These are phyloP conservation scores for Maconellicoccus hirsutus DNA, from an alignment of 1,140 invertebrate species.

Conservation along the genomic window DNA sequence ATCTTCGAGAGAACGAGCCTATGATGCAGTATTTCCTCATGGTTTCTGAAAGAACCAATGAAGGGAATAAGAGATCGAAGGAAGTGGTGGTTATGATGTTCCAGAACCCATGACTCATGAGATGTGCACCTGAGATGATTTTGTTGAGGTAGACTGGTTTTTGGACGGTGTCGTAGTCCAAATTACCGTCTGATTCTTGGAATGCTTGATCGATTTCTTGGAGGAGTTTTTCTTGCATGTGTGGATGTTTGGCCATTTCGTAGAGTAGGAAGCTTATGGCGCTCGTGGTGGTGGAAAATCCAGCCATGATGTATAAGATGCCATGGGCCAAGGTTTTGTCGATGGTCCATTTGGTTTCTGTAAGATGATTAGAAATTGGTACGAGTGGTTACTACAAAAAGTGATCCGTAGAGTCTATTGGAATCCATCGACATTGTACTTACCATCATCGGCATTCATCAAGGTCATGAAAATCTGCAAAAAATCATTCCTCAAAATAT, in stretches of 20 bases:
- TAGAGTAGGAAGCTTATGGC: background rate
- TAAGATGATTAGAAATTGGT: too few relatives aligned
- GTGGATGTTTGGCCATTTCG: conserved; percentile 37
- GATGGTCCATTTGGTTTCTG: background rate
- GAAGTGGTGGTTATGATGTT: too few relatives aligned
- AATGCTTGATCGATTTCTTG: conserved; percentile 28
- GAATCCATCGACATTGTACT: background rate
- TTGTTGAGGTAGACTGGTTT: background rate
- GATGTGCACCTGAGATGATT: background rate
- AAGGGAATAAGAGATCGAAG: background rate
- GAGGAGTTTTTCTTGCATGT: conserved; percentile 31
- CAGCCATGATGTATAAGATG: background rate
- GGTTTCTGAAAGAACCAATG: background rate
- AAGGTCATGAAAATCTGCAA: conserved; percentile 34
- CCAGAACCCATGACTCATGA: too few relatives aligned
- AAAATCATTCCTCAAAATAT: conserved; percentile 34
- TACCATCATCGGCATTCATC: conserved; percentile 22
- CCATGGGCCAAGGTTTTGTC: background rate
- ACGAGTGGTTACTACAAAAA: too few relatives aligned
- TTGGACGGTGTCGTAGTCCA: background rate
- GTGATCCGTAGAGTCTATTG: too few relatives aligned
- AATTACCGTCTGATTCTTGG: background rate
- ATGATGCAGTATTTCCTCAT: background rate
- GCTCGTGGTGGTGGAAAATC: background rate
- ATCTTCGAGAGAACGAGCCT: background rate